phyloP scores from a whole-genome alignment of 2,113 vertebrate species.

The Leucosticte australis region DNA sequence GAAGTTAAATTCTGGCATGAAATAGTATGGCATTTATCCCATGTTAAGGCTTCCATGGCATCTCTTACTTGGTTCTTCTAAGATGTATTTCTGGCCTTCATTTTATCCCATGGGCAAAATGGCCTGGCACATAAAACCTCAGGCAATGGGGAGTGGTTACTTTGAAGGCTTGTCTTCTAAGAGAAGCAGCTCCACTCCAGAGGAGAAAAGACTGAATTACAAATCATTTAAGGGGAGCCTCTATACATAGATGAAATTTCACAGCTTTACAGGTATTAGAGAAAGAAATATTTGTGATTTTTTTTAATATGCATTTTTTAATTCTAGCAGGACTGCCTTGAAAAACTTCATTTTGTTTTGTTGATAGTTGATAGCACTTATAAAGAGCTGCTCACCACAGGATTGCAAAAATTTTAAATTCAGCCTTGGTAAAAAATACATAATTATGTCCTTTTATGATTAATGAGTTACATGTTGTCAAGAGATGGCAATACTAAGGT shows the following conservation, averaged over 20 bases:
- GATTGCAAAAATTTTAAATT: background rate
- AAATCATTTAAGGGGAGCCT: background rate
- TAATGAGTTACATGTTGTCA: background rate
- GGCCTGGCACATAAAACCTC: background rate
- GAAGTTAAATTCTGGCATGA: background rate
- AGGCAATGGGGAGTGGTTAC: background rate
- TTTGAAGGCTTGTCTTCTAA: background rate
- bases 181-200: background rate
- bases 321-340: background rate
- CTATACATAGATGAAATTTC: background rate
- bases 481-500: background rate
- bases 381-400: background rate
- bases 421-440: background rate
- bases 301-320: background rate
- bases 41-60: background rate
- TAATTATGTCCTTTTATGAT: background rate
- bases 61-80: background rate
- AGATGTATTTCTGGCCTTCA: background rate
- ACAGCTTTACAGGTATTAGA: background rate
- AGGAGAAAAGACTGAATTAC: background rate
- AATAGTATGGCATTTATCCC: background rate
- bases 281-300: background rate
- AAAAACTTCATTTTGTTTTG: background rate
- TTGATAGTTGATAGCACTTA: background rate
- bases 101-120: background rate